Percentiles rank a stretch among this genome's conserved stretches.
These are phyloP conservation scores for Lamellibrachia satsuma DNA, from an alignment of 2,888 invertebrate species.

Conservation along the genomic window DNA sequence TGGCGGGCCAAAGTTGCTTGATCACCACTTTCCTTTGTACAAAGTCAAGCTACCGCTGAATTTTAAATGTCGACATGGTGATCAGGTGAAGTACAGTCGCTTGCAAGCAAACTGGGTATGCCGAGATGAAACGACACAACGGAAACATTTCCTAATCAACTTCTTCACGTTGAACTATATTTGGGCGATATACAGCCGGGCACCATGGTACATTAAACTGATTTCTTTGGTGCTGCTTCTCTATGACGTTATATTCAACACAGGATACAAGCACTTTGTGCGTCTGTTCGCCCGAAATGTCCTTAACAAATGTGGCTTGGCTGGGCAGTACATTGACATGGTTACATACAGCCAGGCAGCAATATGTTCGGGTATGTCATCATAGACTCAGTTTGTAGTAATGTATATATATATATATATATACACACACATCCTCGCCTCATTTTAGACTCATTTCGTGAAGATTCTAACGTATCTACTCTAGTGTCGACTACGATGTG, in stretches of 20 bases:
- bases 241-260: conserved; percentile 46
- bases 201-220: conserved; percentile 50
- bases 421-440: background rate
- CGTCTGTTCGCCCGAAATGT: conserved; percentile 44
- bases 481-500: too few relatives aligned
- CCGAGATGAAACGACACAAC: background rate
- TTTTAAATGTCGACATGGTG: conserved; percentile 40
- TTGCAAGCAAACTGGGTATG: background rate
- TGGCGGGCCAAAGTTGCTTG: conserved; percentile 47
- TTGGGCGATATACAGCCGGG: conserved; percentile 46
- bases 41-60: conserved; percentile 45
- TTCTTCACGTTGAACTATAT: conserved; percentile 51
- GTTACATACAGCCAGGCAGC: conserved; percentile 47
- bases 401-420: background rate
- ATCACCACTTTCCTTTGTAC: conserved; percentile 46
- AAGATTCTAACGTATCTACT: too few relatives aligned
- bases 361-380: conserved; percentile 49
- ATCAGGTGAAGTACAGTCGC: conserved; percentile 33
- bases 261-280: conserved; percentile 45
- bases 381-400: background rate
- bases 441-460: too few relatives aligned
- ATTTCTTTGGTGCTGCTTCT: conserved; percentile 48
- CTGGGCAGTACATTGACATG: conserved; percentile 52
- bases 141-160: conserved; percentile 49
- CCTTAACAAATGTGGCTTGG: conserved; percentile 45